phyloP scores from a whole-genome alignment of 2,888 invertebrate species.

The Magallana nippona region DNA sequence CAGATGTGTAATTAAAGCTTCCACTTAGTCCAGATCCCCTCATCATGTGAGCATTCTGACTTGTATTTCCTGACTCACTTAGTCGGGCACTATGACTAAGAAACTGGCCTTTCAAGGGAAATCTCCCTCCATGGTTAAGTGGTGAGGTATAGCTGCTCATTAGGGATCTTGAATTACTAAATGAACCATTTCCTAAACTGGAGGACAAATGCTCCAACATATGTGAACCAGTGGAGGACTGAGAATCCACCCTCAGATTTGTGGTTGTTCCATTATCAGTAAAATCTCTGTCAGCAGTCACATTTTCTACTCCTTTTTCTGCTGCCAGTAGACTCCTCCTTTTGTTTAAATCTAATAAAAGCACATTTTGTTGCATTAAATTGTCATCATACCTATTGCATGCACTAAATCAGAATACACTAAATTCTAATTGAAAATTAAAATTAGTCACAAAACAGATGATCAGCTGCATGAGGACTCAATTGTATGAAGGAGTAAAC shows the following conservation, averaged over 20 bases:
- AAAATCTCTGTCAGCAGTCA: slow-evolving; percentile 31
- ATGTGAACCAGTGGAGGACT: not conserved
- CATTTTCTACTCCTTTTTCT: slow-evolving; percentile 50
- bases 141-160: slow-evolving; percentile 3
- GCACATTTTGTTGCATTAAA: not conserved
- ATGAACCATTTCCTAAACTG: not conserved
- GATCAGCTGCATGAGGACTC: no score
- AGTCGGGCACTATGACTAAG: slow-evolving; percentile 29
- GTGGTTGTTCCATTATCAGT: slow-evolving; percentile 38
- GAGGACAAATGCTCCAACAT: slow-evolving; percentile 26
- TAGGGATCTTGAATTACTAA: not conserved
- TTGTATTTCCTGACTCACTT: slow-evolving; percentile 19
- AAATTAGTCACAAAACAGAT: no score
- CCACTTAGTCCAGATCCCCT: slow-evolving; percentile 38
- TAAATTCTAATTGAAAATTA: no score
- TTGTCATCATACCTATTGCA: not conserved
- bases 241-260: slow-evolving; percentile 19
- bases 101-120: not conserved
- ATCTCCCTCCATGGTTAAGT: slow-evolving; percentile 10
- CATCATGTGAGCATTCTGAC: slow-evolving; percentile 12
- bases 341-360: slow-evolving; percentile 70
- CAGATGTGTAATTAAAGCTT: slow-evolving; percentile 33
- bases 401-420: not conserved
- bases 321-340: slow-evolving; percentile 64
- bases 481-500: no score